phyloP scores from a whole-genome alignment of 2,113 vertebrate genomes.

The Bos taurus region DNA sequence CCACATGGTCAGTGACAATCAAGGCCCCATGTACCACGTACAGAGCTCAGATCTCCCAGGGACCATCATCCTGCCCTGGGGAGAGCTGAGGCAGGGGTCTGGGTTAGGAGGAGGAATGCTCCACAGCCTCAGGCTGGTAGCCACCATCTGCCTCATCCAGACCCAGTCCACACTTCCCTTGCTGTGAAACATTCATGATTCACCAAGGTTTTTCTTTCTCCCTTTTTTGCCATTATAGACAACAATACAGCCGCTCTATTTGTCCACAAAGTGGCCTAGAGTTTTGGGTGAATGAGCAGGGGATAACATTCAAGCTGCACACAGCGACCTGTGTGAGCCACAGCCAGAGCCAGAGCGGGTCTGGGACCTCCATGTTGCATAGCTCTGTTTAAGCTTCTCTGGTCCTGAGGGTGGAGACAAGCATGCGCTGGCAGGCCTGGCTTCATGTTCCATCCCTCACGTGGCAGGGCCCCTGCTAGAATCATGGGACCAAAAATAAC shows the following conservation, averaged over 20 bases:
- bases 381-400: accelerated
- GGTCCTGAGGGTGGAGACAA: background rate
- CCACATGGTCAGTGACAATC: accelerated
- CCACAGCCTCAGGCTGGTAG: accelerated
- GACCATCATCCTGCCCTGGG: background rate
- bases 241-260: accelerated
- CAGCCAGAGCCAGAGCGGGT: accelerated
- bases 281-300: accelerated
- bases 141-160: accelerated
- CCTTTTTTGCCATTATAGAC: background rate
- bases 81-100: background rate
- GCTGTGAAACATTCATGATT: accelerated
- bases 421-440: background rate
- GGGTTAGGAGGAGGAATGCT: background rate
- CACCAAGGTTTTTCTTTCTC: background rate
- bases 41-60: too few relatives aligned
- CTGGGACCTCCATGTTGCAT: background rate
- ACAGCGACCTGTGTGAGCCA: accelerated
- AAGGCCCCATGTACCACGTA: accelerated
- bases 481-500: background rate
- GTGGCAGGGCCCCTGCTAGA: background rate
- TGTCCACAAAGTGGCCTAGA: background rate
- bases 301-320: background rate
- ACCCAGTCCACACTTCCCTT: background rate
- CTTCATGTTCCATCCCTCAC: background rate